A percentile compares a stretch with the other conserved stretches of the same genome.
These are phyloP conservation scores for Limenitis arthemis DNA, from an alignment of 2,888 invertebrate species.

Conservation along the genomic window DNA sequence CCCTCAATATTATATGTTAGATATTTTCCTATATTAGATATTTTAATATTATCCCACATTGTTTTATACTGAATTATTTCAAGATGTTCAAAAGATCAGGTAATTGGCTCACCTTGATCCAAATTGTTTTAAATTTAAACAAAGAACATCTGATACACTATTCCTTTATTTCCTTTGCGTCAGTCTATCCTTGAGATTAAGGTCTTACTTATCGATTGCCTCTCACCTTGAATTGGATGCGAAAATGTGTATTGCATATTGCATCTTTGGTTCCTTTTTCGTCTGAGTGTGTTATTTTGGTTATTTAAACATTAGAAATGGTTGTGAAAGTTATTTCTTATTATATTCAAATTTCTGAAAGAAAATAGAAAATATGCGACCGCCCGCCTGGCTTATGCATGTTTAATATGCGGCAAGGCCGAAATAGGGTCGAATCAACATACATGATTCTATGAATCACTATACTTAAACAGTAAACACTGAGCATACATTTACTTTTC, in stretches of 20 bases:
- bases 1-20: too few species aligned
- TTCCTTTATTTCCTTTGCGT: slow-evolving; percentile 11
- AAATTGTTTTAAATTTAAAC: slow-evolving; percentile 2
- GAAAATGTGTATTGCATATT: slow-evolving; percentile 14
- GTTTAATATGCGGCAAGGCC: too few species aligned
- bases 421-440: too few species aligned
- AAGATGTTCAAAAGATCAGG: slow-evolving; percentile 1
- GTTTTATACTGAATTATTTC: too few species aligned
- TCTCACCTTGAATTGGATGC: slow-evolving; percentile 13
- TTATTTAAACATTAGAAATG: background rate
- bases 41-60: too few species aligned
- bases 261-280: background rate
- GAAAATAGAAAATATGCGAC: too few species aligned
- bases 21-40: too few species aligned
- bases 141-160: background rate
- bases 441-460: background rate
- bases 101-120: slow-evolving; percentile 6
- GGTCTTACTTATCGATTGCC: slow-evolving; percentile 17
- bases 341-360: too few species aligned
- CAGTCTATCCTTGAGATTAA: slow-evolving; percentile 16
- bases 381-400: too few species aligned
- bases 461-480: background rate
- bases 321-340: too few species aligned
- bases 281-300: background rate
- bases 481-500: background rate